Conservation (phyloP, 2,888 invertebrate species). For the Rapana venosa region DNA sequence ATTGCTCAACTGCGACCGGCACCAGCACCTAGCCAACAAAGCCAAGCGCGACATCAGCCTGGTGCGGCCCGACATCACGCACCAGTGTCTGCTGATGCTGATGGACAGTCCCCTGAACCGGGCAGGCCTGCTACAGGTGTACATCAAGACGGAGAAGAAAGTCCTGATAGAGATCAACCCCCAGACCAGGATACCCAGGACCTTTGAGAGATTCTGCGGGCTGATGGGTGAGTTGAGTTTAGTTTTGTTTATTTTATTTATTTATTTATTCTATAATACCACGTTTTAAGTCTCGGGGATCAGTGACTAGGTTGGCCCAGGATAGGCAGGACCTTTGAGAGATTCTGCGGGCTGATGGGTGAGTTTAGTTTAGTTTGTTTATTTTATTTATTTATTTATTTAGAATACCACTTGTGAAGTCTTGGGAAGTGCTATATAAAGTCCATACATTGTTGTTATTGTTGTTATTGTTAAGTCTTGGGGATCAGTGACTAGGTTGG, state of each 20-base stretch:
- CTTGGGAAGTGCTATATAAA: too few species aligned
- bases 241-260: too few species aligned
- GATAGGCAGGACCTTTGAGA: slow-evolving; percentile 96
- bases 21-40: slow-evolving; percentile 89
- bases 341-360: slow-evolving; percentile 98
- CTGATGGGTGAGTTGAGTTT: slow-evolving; percentile 93
- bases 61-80: slow-evolving; percentile 97
- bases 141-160: slow-evolving; percentile 93
- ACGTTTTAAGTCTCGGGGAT: too few species aligned
- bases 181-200: slow-evolving; percentile 96
- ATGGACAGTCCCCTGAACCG: slow-evolving; percentile 98
- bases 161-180: slow-evolving; percentile 97
- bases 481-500: too few species aligned
- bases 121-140: slow-evolving; percentile 95
- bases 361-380: too few species aligned
- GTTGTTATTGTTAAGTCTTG: too few species aligned
- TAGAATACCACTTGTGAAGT: too few species aligned
- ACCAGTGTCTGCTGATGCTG: slow-evolving; percentile 97
- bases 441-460: too few species aligned
- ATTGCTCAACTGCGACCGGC: slow-evolving; percentile 95
- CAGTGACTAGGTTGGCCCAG: too few species aligned
- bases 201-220: slow-evolving; percentile 97
- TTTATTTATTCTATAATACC: too few species aligned
- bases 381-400: too few species aligned
- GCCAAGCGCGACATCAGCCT: slow-evolving; percentile 89